These are phyloP conservation scores for Meda fulgida DNA, from an alignment of 2,797 vertebrate species.

Conservation along the genomic window DNA sequence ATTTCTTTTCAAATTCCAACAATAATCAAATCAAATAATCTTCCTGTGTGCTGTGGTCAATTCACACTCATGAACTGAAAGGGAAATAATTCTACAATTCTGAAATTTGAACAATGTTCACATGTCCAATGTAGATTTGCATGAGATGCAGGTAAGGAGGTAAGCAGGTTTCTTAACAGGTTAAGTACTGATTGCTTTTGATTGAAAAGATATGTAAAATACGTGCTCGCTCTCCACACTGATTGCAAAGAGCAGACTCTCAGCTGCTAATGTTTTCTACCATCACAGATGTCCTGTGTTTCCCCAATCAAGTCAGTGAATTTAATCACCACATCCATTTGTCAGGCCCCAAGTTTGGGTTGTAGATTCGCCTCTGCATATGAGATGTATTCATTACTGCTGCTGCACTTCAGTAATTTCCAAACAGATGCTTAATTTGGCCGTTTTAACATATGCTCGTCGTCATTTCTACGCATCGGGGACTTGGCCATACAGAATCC, in stretches of 20 bases:
- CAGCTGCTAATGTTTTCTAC: slow-evolving; percentile 16
- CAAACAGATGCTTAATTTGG: slow-evolving; percentile 49
- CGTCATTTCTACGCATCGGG: slow-evolving; percentile 17
- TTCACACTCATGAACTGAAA: too few relatives aligned
- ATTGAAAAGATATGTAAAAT: slow-evolving; percentile 35
- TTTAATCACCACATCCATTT: slow-evolving; percentile 50
- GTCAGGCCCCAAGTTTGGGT: slow-evolving; percentile 25
- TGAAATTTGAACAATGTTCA: not conserved
- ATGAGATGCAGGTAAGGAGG: not conserved
- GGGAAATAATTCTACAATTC: too few relatives aligned
- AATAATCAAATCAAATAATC: too few relatives aligned
- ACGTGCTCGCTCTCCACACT: not conserved
- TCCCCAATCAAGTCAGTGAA: slow-evolving; percentile 26
- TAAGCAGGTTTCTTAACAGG: slow-evolving; percentile 6
- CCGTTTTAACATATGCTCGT: slow-evolving; percentile 47
- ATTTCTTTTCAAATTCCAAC: too few relatives aligned
- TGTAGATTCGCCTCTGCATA: not conserved
- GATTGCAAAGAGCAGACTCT: slow-evolving; percentile 29
- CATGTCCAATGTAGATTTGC: not conserved
- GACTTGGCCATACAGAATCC: slow-evolving; percentile 3
- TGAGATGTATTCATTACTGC: slow-evolving; percentile 35
- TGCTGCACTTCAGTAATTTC: slow-evolving; percentile 29
- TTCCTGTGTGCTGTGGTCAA: too few relatives aligned
- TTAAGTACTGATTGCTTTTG: slow-evolving; percentile 25
- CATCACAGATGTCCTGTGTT: slow-evolving; percentile 51